phyloP scores from a whole-genome alignment of 2,888 invertebrate genomes.

The Agonopterix alstromeriana region DNA sequence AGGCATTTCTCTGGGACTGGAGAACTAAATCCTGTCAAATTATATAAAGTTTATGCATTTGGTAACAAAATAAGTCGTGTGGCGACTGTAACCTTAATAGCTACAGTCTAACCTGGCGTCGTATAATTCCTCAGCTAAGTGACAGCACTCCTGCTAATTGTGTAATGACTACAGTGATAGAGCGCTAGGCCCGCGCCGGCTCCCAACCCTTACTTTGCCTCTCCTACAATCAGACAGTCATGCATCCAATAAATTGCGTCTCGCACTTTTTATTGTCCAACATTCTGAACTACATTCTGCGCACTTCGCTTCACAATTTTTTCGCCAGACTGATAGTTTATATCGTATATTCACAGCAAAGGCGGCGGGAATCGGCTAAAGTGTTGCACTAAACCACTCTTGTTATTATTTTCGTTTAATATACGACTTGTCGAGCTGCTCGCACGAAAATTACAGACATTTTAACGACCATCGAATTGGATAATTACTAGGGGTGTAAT shows the following conservation, averaged over 20 bases:
- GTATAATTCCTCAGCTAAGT: slow-evolving; percentile 30
- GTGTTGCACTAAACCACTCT: slow-evolving; percentile 39
- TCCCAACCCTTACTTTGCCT: slow-evolving; percentile 12
- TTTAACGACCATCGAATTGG: slow-evolving; percentile 53
- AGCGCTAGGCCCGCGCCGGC: slow-evolving; percentile 17
- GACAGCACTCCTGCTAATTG: slow-evolving; percentile 41
- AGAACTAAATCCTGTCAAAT: too few species aligned
- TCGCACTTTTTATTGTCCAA: slow-evolving; percentile 20
- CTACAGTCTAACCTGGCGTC: slow-evolving; percentile 12
- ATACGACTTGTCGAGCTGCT: slow-evolving; percentile 33
- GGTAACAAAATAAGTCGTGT: not conserved
- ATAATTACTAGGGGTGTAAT: slow-evolving; percentile 57
- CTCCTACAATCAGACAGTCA: slow-evolving; percentile 15
- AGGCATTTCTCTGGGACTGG: too few species aligned
- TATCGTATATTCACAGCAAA: slow-evolving; percentile 15
- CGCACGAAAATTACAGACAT: slow-evolving; percentile 55
- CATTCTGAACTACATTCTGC: slow-evolving; percentile 22
- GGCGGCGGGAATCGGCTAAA: slow-evolving; percentile 26
- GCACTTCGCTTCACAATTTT: slow-evolving; percentile 19
- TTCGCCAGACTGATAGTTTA: slow-evolving; percentile 21
- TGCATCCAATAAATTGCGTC: slow-evolving; percentile 23
- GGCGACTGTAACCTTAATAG: not conserved
- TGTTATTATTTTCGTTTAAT: slow-evolving; percentile 52
- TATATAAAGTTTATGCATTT: slow-evolving; percentile 3
- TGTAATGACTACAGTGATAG: slow-evolving; percentile 36